These are phyloP conservation scores for Cinclus mexicanus DNA, from an alignment of 2,113 vertebrate species.

Conservation along the genomic window DNA sequence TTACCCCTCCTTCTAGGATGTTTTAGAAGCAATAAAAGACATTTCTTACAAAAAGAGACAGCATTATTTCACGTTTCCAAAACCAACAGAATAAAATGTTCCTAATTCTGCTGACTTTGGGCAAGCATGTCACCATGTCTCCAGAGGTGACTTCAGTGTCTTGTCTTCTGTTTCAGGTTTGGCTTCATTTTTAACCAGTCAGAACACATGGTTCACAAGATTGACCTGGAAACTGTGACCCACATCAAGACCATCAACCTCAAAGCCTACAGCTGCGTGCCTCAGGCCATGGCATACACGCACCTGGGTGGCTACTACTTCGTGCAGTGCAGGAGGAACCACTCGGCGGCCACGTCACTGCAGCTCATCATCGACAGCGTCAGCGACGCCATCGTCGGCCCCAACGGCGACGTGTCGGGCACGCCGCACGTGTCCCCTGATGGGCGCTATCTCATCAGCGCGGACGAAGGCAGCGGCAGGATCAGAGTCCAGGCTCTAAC, in stretches of 20 bases:
- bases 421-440: conserved; percentile 83
- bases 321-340: conserved; percentile 78
- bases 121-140: accelerated
- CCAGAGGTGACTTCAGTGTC: background rate
- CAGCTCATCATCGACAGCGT: conserved; percentile 91
- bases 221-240: conserved; percentile 91
- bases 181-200: conserved; percentile 91
- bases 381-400: conserved; percentile 84
- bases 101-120: background rate
- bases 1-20: background rate
- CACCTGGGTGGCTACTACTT: conserved; percentile 92
- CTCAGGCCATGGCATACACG: conserved; percentile 88
- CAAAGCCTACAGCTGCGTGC: conserved; percentile 79
- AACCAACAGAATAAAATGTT: background rate
- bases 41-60: background rate
- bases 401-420: conserved; percentile 77
- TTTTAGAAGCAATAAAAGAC: background rate
- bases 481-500: conserved; percentile 86
- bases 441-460: conserved; percentile 85
- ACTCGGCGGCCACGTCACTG: accelerated
- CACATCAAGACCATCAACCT: conserved; percentile 88
- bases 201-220: conserved; percentile 83
- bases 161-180: conserved; percentile 77
- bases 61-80: accelerated
- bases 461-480: conserved; percentile 59